These are phyloP conservation scores for Bubo blakistoni DNA, from an alignment of 2,113 vertebrate species.

Conservation along the genomic window DNA sequence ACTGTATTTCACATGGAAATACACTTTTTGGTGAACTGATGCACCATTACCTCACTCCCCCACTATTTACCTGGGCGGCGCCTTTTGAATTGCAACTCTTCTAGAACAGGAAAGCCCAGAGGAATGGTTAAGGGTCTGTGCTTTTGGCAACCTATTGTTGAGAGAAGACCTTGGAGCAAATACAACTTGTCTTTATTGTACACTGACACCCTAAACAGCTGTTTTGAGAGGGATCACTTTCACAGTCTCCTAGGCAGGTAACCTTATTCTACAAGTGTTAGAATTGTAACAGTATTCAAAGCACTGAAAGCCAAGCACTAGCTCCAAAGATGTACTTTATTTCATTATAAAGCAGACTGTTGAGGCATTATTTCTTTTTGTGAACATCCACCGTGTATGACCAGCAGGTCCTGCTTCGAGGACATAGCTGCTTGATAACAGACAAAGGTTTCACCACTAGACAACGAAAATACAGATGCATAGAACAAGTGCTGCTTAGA, in stretches of 20 bases:
- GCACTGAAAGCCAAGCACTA: background rate
- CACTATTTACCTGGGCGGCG: rapidly evolving
- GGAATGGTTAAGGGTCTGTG: background rate
- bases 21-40: background rate
- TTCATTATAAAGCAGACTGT: slow-evolving; percentile 55
- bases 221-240: background rate
- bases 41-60: background rate
- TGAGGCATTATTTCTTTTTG: slow-evolving; percentile 36
- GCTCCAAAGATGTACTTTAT: slow-evolving; percentile 61
- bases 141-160: background rate
- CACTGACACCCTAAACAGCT: background rate
- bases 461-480: slow-evolving; percentile 17
- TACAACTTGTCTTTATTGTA: background rate
- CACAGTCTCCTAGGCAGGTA: background rate
- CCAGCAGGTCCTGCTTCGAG: slow-evolving; percentile 5
- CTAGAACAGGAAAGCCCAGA: background rate
- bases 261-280: background rate
- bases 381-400: background rate
- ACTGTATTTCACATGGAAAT: background rate
- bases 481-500: slow-evolving; percentile 8
- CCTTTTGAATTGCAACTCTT: background rate
- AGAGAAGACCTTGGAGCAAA: background rate
- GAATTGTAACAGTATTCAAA: background rate
- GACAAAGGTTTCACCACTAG: background rate
- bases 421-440: background rate